These are phyloP conservation scores for Herpailurus yagouaroundi DNA, from an alignment of 2,113 vertebrate species.

Conservation along the genomic window DNA sequence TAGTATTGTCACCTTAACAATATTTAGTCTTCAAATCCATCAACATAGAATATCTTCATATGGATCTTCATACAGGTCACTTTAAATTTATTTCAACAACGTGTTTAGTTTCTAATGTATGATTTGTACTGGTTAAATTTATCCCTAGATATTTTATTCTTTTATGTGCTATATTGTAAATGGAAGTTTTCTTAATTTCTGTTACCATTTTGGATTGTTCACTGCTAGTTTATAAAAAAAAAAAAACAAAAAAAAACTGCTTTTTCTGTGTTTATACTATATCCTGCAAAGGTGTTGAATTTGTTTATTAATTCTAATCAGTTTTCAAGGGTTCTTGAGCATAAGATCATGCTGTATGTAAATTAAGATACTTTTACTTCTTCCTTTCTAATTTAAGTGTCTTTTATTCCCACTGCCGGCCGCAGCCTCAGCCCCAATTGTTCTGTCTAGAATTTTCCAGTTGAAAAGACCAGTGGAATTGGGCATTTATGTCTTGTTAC, in stretches of 20 bases:
- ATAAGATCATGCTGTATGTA: neutral
- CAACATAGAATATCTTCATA: neutral
- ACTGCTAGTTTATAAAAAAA: neutral
- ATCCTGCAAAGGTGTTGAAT: neutral
- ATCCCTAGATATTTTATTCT: neutral
- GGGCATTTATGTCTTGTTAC: neutral
- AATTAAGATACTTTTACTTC: neutral
- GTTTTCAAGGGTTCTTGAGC: neutral
- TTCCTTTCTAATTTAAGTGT: neutral
- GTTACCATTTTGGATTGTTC: neutral
- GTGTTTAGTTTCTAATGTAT: neutral
- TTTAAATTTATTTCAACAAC: neutral
- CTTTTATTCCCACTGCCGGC: neutral
- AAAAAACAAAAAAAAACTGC: no score
- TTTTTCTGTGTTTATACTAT: neutral
- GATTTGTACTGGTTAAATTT: neutral
- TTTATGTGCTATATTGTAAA: neutral
- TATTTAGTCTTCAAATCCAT: neutral
- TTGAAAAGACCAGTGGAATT: neutral
- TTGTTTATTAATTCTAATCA: neutral
- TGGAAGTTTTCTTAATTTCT: neutral
- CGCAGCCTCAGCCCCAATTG: accelerated
- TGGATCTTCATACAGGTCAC: neutral
- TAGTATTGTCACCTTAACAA: neutral
- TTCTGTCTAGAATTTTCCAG: neutral